Percentiles rank a stretch among this genome's conserved stretches.
Conservation (phyloP, 2,113 vertebrate species). For the Aviceda subcristata region DNA sequence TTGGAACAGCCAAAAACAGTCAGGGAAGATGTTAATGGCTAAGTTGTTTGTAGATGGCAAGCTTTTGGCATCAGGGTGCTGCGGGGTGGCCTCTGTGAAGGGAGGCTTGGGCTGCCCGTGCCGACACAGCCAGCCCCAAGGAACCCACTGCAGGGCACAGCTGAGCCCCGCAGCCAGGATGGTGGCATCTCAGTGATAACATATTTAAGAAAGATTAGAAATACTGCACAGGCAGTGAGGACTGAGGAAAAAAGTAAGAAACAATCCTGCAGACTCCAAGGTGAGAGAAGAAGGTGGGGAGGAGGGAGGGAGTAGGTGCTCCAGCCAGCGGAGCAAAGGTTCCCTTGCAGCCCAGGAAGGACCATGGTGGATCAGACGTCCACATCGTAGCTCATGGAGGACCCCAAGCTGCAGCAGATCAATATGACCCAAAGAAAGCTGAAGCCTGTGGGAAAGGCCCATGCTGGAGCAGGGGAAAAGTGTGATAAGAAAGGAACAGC, state of each 20-base stretch:
- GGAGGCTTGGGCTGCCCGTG: background rate
- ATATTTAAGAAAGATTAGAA: background rate
- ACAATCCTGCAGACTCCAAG: background rate
- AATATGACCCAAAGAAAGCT: background rate
- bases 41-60: accelerated
- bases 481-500: background rate
- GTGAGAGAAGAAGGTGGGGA: background rate
- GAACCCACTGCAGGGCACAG: accelerated
- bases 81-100: background rate
- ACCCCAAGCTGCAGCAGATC: background rate
- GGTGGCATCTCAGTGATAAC: background rate
- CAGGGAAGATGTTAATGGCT: background rate
- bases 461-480: background rate
- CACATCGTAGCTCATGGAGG: accelerated
- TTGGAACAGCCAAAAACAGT: background rate
- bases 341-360: background rate
- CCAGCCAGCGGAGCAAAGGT: no score
- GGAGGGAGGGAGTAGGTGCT: background rate
- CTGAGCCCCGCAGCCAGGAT: no score
- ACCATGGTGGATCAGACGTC: background rate
- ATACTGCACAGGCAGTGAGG: background rate
- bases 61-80: background rate
- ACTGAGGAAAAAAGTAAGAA: background rate
- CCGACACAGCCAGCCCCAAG: background rate
- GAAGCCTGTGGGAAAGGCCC: background rate